Evolutionary conservation across 2,797 vertebrate species (phyloP).

Genomic region (Muraenolepis orangiensis): DNA sequence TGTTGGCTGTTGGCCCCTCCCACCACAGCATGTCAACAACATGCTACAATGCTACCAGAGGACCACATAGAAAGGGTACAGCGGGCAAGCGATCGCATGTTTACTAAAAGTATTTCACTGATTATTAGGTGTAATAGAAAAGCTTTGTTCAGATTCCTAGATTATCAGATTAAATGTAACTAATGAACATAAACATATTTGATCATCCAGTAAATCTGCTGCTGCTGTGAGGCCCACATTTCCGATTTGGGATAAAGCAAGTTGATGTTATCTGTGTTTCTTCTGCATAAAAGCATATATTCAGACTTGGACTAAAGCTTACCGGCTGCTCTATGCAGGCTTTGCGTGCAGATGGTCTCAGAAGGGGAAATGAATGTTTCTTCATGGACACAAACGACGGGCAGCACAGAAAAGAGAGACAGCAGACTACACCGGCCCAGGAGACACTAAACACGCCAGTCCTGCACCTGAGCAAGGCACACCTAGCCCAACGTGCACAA

Average conservation of each 20-base stretch:
- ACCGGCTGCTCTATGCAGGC: neutral
- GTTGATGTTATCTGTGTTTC: neutral
- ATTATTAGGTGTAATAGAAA: neutral
- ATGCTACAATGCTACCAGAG: neutral
- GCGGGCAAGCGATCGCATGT: neutral
- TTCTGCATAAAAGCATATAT: neutral
- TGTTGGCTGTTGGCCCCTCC: no score
- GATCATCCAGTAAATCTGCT: neutral
- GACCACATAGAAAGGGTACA: neutral
- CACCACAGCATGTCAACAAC: neutral
- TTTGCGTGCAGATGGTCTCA: neutral
- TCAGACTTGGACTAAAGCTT: neutral
- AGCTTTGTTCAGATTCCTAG: neutral
- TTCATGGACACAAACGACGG: neutral
- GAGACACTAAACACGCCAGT: neutral
- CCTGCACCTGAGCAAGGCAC: neutral
- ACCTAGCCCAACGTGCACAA: neutral
- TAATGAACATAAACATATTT: neutral
- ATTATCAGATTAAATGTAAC: neutral
- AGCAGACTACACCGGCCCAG: neutral
- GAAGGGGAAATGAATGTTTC: neutral
- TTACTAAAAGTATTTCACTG: neutral
- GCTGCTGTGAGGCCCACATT: neutral
- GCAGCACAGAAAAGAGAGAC: neutral
- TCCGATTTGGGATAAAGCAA: neutral